Percentiles rank a stretch among this genome's conserved stretches.
Evolutionary conservation across 2,888 invertebrate genomes (phyloP).

Genomic region (Smittia aterrima): DNA sequence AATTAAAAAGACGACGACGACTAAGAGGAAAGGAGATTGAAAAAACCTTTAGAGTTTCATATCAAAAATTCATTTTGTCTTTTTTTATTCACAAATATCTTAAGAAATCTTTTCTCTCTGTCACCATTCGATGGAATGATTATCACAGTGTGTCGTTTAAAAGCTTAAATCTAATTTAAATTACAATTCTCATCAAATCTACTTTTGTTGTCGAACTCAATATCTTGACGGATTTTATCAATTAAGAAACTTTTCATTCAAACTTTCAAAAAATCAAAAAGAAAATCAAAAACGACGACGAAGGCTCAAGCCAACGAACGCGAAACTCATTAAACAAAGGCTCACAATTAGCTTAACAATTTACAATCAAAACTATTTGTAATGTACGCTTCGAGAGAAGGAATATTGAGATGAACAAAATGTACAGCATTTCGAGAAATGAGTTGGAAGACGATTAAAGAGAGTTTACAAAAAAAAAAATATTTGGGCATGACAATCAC

Average conservation of each 20-base stretch:
- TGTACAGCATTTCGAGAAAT: constrained; percentile 29
- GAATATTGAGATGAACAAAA: constrained; percentile 15
- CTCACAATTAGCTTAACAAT: neutral
- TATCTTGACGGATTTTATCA: neutral
- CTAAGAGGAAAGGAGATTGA: neutral
- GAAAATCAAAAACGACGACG: neutral
- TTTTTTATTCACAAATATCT: constrained; percentile 15
- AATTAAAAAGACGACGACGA: neutral
- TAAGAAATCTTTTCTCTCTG: constrained; percentile 19
- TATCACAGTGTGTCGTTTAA: constrained; percentile 19
- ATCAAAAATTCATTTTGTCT: constrained; percentile 20
- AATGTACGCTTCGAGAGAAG: constrained; percentile 36
- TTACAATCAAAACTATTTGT: constrained; percentile 1
- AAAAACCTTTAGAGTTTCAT: neutral
- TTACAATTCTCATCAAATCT: neutral
- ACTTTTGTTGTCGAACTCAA: neutral
- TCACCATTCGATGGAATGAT: constrained; percentile 25
- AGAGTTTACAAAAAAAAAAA: neutral
- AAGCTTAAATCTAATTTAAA: constrained; percentile 1
- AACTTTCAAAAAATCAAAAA: neutral
- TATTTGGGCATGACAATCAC: constrained; percentile 26
- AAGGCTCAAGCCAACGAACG: neutral
- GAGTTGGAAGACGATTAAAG: constrained; percentile 28
- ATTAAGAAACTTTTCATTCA: neutral
- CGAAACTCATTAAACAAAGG: neutral